phyloP scores from a whole-genome alignment of 2,888 invertebrate species.

The Pinctada fucata region DNA sequence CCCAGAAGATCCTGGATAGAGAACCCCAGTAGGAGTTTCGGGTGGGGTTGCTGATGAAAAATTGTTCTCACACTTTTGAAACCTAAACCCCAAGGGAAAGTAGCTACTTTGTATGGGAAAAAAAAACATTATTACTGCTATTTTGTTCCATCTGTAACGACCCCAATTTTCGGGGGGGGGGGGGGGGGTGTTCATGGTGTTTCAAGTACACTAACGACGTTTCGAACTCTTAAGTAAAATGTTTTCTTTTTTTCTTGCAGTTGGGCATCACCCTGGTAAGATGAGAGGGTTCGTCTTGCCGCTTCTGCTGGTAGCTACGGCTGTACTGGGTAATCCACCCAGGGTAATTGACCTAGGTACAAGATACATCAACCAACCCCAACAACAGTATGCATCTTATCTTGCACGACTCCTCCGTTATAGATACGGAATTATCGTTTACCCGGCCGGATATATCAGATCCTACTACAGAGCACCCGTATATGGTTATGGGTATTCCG shows the following conservation, averaged over 20 bases:
- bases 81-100: no score
- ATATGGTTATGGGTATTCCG: not conserved
- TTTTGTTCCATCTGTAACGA: no score
- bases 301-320: conserved; percentile 1
- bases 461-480: not conserved
- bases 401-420: not conserved
- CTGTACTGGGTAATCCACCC: not conserved
- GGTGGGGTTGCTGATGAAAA: no score
- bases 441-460: not conserved
- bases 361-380: not conserved
- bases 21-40: no score
- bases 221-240: no score
- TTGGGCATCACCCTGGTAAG: not conserved
- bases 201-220: no score
- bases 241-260: not conserved
- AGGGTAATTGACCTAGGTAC: conserved; percentile 13
- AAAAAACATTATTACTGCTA: no score
- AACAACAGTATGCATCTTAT: conserved; percentile 3
- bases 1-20: no score
- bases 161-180: no score
- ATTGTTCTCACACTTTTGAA: no score
- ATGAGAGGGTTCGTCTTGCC: conserved; percentile 3
- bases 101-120: no score
- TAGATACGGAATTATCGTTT: not conserved
- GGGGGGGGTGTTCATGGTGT: no score